A percentile compares a stretch with the other conserved stretches of the same genome.
Evolutionary conservation across 2,113 vertebrate genomes (phyloP).

Genomic region (Channa argus): DNA sequence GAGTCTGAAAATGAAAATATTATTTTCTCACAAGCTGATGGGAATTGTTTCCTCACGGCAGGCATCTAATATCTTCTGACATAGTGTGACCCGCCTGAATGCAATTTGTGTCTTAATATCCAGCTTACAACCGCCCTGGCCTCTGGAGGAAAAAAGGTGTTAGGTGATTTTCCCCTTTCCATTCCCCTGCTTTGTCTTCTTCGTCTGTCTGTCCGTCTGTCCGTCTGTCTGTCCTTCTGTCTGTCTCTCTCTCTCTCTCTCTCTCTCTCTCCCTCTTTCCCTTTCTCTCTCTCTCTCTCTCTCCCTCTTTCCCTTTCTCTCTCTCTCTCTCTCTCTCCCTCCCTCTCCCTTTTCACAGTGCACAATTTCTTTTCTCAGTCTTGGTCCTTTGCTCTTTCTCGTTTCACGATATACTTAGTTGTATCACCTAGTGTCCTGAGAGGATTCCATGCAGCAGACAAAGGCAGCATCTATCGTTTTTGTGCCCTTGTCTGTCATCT

Average conservation of each 20-base stretch:
- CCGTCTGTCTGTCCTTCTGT: not conserved
- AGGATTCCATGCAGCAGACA: conserved; percentile 81
- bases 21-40: conserved; percentile 97
- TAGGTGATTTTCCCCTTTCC: conserved; percentile 72
- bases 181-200: conserved; percentile 42
- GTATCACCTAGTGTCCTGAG: conserved; percentile 73
- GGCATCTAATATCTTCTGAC: conserved; percentile 98
- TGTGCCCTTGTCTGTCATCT: conserved; percentile 89
- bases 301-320: not conserved
- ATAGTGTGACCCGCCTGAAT: conserved; percentile 95
- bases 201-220: conserved; percentile 24
- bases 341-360: conserved; percentile 3
- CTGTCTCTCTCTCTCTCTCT: not conserved
- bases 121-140: conserved; percentile 90
- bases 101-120: conserved; percentile 99
- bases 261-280: not conserved
- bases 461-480: conserved; percentile 75
- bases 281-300: not conserved
- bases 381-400: conserved; percentile 38
- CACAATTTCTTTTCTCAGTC: conserved; percentile 26
- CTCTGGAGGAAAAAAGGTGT: conserved; percentile 85
- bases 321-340: conserved; percentile 6
- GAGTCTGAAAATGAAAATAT: conserved; percentile 98
- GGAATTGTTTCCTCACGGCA: conserved; percentile 97
- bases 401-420: conserved; percentile 59